Evolutionary conservation across 2,113 vertebrate genomes (phyloP), one percentile per base, ranked within the genome.

Genomic region (Phaetusa simplex): DNA sequence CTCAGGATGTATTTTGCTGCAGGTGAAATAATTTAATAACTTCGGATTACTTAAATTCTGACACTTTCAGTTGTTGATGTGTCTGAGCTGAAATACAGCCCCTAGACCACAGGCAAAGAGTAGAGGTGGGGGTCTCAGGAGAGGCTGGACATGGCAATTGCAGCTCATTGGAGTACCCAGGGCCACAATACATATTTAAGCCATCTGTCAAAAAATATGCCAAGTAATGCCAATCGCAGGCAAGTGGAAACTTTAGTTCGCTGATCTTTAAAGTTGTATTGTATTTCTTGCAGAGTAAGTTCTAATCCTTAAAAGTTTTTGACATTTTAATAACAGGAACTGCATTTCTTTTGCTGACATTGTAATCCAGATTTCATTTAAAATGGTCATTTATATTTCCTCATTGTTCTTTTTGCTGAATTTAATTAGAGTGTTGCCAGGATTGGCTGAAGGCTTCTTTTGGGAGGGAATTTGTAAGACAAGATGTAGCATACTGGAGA

Each of bases 341-440:
- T 76, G 42, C 30, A 20, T 95, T 96, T 74, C 82, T 90, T 65
- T 56, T 91, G 32, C 47, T 93, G 82, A 77, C 53, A 59, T 6
- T 45, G 61, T 85, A 88, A 95, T 94, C 53, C 8, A 3, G 13
- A 82, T 93, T 95, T 93, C 38, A 66, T 85, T 96, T 96, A 27
- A 95, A 95, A 88, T 87, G 29, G 61, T 50, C 47, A 69, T 88
- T 94, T 97, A 9, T 83, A 84, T 78, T 78, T 86, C 40, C 79
- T 93, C 43, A 59, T 93, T 93, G 45, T 95, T 95, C 49, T 53
- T 64, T 67, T 90, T 80, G 27, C 50, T 96, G 82, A 79, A 36
- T 89, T 86, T 96, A 97, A 96, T 67, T 93, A 88, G 59, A 82
- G 9, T 82, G 21, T 91, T 88, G 17, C 56, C 62, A 79, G 76